Conservation (phyloP, 2,113 vertebrate species). For the Donacobius atricapilla region DNA sequence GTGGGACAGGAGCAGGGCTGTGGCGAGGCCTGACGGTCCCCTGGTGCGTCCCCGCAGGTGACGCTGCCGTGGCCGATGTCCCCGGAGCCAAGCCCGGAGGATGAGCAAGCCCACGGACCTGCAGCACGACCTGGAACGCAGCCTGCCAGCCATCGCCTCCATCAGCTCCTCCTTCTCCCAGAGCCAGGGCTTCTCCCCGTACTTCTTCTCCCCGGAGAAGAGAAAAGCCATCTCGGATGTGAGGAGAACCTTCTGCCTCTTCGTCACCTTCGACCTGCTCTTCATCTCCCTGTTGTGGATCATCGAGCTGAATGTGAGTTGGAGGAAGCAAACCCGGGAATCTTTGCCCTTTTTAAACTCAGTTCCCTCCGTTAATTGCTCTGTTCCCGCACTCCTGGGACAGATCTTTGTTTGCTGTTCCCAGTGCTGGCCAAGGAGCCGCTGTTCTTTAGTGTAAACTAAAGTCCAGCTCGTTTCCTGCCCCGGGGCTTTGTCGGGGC, state of each 20-base stretch:
- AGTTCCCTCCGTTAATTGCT: background rate
- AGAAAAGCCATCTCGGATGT: constrained; percentile 89
- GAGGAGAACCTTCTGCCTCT: constrained; percentile 97
- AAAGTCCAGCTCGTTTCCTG: background rate
- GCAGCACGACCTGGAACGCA: constrained; percentile 81
- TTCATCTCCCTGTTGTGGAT: constrained; percentile 97
- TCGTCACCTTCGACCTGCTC: constrained; percentile 97
- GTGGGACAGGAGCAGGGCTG: background rate
- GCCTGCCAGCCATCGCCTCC: constrained; percentile 88
- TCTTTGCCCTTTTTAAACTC: background rate
- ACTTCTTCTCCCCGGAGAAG: constrained; percentile 70
- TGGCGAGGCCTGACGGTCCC: background rate
- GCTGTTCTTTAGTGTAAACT: background rate
- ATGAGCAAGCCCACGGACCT: constrained; percentile 75
- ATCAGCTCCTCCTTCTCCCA: constrained; percentile 83
- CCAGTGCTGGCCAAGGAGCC: background rate
- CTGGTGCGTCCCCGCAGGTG: background rate
- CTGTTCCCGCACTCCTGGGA: background rate
- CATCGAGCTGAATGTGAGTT: constrained; percentile 90
- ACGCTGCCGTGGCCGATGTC: background rate
- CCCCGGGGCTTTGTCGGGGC: background rate
- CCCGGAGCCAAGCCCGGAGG: constrained; percentile 6
- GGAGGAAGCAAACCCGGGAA: background rate
- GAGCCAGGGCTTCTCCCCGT: constrained; percentile 77
- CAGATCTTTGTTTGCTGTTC: constrained; percentile 50